phyloP scores from a whole-genome alignment of 2,113 vertebrate species.

The Nicator chloris region DNA sequence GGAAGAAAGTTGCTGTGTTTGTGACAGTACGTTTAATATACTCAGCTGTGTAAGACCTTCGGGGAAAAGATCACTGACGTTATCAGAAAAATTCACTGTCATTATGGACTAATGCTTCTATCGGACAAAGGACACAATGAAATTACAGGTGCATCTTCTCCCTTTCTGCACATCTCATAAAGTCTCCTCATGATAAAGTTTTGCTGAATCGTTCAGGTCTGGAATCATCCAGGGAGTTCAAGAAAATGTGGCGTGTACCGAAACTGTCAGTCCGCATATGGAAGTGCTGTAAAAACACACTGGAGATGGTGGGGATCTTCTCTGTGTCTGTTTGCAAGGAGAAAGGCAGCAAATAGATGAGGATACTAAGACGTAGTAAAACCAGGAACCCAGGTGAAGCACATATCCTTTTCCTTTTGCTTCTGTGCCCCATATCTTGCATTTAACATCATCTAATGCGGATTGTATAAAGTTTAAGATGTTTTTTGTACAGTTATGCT shows the following conservation, averaged over 20 bases:
- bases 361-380: not conserved
- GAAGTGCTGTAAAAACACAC: not conserved
- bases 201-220: not conserved
- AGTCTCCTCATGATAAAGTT: not conserved
- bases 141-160: not conserved
- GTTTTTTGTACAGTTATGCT: not conserved
- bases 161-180: not conserved
- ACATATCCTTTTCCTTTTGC: not conserved
- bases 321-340: not conserved
- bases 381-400: not conserved
- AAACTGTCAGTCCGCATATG: not conserved
- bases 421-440: not conserved
- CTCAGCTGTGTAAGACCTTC: not conserved
- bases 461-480: not conserved
- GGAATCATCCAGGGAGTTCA: not conserved
- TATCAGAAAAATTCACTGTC: slow-evolving; percentile 45
- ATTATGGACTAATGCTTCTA: slow-evolving; percentile 22
- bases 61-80: slow-evolving; percentile 19
- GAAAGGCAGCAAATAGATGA: not conserved
- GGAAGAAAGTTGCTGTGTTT: not conserved
- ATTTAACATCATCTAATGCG: not conserved
- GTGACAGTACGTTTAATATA: slow-evolving; percentile 47
- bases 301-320: not conserved
- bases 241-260: not conserved
- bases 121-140: not conserved